These are phyloP conservation scores for Bettongia penicillata DNA, from an alignment of 2,113 vertebrate genomes.

Conservation along the genomic window DNA sequence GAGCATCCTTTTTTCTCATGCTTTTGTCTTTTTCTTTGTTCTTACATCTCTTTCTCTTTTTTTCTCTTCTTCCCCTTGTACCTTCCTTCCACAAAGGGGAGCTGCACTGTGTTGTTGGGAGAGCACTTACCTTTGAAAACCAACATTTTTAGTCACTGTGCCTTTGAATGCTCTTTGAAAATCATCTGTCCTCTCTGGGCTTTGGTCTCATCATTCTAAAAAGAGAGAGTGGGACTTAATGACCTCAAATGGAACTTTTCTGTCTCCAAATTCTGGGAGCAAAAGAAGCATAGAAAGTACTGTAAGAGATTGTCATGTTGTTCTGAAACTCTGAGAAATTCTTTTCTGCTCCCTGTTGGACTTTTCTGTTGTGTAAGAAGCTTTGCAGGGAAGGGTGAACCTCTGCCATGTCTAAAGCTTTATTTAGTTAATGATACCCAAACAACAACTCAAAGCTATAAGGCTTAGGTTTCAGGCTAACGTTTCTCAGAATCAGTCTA, in stretches of 20 bases:
- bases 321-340: not conserved
- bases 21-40: not conserved
- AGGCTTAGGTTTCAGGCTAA: not conserved
- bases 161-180: not conserved
- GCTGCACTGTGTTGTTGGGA: not conserved
- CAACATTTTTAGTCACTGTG: not conserved
- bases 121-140: not conserved
- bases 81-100: not conserved
- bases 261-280: not conserved
- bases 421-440: not conserved
- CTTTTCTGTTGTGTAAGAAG: not conserved
- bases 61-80: not conserved
- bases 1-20: not conserved
- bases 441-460: not conserved
- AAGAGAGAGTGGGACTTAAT: not conserved
- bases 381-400: not conserved
- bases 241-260: not conserved
- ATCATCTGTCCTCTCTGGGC: not conserved
- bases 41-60: not conserved
- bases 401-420: not conserved
- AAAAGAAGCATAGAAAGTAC: not conserved
- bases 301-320: not conserved
- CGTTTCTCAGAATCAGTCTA: not conserved
- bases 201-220: not conserved
- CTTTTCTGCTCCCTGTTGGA: not conserved